Percentiles rank a stretch among this genome's conserved stretches.
Conservation (phyloP, 1,140 invertebrate species). For the Calliopsis andreniformis region DNA sequence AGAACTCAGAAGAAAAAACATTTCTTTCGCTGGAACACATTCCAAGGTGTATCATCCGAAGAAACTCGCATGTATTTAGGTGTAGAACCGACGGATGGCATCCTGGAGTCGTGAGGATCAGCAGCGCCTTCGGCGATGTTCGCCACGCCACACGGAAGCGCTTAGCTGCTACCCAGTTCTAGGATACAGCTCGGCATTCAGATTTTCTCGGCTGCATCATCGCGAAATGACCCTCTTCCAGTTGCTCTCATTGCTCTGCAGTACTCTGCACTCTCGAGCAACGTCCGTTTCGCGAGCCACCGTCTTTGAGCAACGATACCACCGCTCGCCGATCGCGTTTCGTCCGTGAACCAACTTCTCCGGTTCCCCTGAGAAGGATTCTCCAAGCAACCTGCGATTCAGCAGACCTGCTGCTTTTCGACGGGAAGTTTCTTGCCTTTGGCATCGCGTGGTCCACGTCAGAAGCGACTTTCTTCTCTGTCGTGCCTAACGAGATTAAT, state of each 20-base stretch:
- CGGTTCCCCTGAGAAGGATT: neutral
- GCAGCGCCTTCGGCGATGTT: slow-evolving; percentile 47
- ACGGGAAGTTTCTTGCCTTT: neutral
- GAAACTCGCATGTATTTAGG: neutral
- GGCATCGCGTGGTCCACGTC: neutral
- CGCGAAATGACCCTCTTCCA: slow-evolving; percentile 39
- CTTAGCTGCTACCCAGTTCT: slow-evolving; percentile 28
- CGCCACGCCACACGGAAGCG: slow-evolving; percentile 55
- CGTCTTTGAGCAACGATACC: slow-evolving; percentile 8
- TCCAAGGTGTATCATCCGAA: slow-evolving; percentile 26
- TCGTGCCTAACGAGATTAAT: too few relatives aligned
- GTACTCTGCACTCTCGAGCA: neutral
- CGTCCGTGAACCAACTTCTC: slow-evolving; percentile 4
- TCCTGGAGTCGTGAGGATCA: slow-evolving; percentile 29
- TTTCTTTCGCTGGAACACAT: too few relatives aligned
- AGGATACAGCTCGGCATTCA: slow-evolving; percentile 36
- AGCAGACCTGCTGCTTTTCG: neutral
- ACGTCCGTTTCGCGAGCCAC: slow-evolving; percentile 19
- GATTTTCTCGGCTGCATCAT: slow-evolving; percentile 18
- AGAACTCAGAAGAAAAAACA: too few relatives aligned
- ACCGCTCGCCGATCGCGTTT: slow-evolving; percentile 6
- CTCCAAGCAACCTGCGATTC: too few relatives aligned
- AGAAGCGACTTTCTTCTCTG: too few relatives aligned
- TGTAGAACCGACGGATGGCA: slow-evolving; percentile 54
- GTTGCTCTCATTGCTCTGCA: neutral